A percentile compares a stretch with the other conserved stretches of the same genome.
Evolutionary conservation across 2,113 vertebrate species (phyloP).

Genomic region (Marmota flaviventris): DNA sequence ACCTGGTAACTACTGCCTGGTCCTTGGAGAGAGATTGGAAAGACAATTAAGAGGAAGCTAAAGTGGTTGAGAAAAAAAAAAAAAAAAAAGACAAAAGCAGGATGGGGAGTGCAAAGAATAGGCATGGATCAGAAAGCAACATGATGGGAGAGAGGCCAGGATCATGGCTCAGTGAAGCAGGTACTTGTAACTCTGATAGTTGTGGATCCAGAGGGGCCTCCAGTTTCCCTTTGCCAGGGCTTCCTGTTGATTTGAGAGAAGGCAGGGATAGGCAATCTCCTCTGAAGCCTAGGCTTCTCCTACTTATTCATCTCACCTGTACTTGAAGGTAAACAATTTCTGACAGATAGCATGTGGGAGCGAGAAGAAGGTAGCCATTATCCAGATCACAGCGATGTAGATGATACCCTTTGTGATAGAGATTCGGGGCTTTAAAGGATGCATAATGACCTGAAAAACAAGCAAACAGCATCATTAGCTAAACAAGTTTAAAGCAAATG

Average conservation of each 20-base stretch:
- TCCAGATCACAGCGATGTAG: slow-evolving; percentile 93
- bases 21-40: background rate
- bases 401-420: slow-evolving; percentile 90
- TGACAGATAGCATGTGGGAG: slow-evolving; percentile 97
- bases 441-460: slow-evolving; percentile 93
- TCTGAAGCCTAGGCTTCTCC: background rate
- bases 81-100: background rate
- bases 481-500: background rate
- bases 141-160: background rate
- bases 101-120: background rate
- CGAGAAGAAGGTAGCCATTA: slow-evolving; percentile 95
- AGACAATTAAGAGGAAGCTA: background rate
- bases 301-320: slow-evolving; percentile 87
- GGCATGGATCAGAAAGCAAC: background rate
- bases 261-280: background rate
- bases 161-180: background rate
- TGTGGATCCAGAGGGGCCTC: background rate
- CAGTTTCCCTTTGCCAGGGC: background rate
- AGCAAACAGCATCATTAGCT: background rate
- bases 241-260: background rate
- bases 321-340: slow-evolving; percentile 94
- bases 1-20: background rate
- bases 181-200: background rate
- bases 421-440: slow-evolving; percentile 94
- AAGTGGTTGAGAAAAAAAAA: background rate